Conservation (phyloP, 2,888 invertebrate species). For the Elysia crispata region DNA sequence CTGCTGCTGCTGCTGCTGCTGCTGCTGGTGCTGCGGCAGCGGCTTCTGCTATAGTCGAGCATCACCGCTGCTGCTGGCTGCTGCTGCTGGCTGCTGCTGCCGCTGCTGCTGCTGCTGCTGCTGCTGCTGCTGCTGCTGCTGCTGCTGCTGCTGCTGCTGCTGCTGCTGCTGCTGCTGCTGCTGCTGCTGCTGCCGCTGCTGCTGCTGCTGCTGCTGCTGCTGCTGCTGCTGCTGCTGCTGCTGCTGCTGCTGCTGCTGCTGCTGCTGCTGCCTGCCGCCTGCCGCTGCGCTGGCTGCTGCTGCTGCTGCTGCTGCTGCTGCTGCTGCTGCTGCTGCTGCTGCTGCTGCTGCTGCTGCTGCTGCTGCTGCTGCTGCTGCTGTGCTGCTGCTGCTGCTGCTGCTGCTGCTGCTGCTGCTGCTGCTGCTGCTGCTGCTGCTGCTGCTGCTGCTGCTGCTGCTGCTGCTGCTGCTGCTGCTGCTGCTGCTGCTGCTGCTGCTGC, state of each 20-base stretch:
- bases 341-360: conserved; percentile 43
- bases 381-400: too few relatives aligned
- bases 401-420: conserved; percentile 45
- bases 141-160: conserved; percentile 46
- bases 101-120: conserved; percentile 23
- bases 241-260: conserved; percentile 40
- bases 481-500: conserved; percentile 32
- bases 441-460: conserved; percentile 31
- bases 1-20: conserved; percentile 17
- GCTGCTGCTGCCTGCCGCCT: too few relatives aligned
- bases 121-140: conserved; percentile 40
- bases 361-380: too few relatives aligned
- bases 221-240: conserved; percentile 41
- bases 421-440: conserved; percentile 40
- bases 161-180: conserved; percentile 47
- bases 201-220: conserved; percentile 44
- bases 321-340: conserved; percentile 45
- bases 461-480: conserved; percentile 2
- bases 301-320: conserved; percentile 44
- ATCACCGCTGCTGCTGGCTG: background rate
- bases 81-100: conserved; percentile 14
- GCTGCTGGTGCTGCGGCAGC: too few relatives aligned
- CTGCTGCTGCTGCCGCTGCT: conserved; percentile 46
- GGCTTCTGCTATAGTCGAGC: conserved; percentile 11
- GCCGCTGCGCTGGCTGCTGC: background rate